Evolutionary conservation across 2,113 vertebrate genomes (phyloP), one percentile per base, ranked within the genome.

Genomic region (Barnardius zonarius): DNA sequence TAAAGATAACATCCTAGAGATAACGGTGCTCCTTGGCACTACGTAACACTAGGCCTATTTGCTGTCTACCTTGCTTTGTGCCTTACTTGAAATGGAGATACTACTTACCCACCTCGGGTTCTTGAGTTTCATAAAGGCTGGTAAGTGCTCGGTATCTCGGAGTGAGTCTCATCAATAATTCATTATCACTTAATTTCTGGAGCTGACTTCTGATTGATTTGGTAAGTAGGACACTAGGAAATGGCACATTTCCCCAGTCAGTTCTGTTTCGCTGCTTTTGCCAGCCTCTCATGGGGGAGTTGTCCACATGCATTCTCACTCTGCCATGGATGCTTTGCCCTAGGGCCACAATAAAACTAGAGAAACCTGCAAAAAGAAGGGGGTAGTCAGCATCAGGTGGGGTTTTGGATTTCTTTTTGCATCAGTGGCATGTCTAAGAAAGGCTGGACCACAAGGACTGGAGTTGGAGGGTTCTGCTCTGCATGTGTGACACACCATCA

Each of bases 131-230:
- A 46, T 94, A 89, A 94, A 55, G 51, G 52, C 62, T 84, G 51
- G 43, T 33, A 95, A 92, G 48, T 91, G 75, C 78, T 92, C 8
- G 2, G 75, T 44, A 82, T 63, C 37, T 19, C 75, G 25, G 44
- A 86, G 74, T 62, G 55, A 67, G 6, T n/a, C 35, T 33, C 61
- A 79, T 94, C 89, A 91, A 81, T 95, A 84, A 95, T 92, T 91
- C 66, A 93, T 83, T 79, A 83, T 84, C 74, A 33, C 82, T 91
- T 95, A 83, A 95, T 93, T 95, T 84, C 66, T 83, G 67, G 30
- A 87, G 70, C 37, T 88, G 82, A 43, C 84, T 94, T 92, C 77
- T 69, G 39, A 87, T 90, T 90, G 90, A 87, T 92, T 92, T 57
- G 57, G 39, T 83, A 91, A 91, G 83, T 84, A 76, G 95, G 84